Percentiles rank a stretch among this genome's conserved stretches.
These are phyloP conservation scores for Oenanthe oenanthe DNA, from an alignment of 2,113 vertebrate genomes.

Conservation along the genomic window DNA sequence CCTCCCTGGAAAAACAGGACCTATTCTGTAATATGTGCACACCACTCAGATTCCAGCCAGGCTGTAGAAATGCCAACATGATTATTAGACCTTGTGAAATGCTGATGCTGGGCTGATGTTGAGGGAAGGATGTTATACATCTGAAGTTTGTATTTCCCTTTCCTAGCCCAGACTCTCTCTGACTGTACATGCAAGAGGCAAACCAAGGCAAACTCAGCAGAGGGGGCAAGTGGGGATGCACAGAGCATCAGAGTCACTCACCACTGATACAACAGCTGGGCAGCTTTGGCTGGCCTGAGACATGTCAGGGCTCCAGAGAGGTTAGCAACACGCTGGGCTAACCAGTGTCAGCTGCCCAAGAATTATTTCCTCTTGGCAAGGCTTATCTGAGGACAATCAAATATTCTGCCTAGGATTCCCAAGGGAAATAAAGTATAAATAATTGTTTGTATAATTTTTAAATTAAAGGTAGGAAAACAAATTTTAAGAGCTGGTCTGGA, in stretches of 20 bases:
- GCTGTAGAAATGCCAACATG: not conserved
- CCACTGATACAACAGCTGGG: not conserved
- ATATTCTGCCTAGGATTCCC: slow-evolving; percentile 49
- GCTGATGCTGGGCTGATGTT: not conserved
- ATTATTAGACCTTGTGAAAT: not conserved
- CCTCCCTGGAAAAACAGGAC: not conserved
- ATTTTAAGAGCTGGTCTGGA: slow-evolving; percentile 63
- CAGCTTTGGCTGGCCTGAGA: not conserved
- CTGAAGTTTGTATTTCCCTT: not conserved
- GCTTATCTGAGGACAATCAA: slow-evolving; percentile 57
- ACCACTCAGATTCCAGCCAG: not conserved
- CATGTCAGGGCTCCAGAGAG: slow-evolving; percentile 5
- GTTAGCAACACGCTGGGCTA: not conserved
- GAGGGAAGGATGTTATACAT: not conserved
- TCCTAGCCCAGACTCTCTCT: not conserved
- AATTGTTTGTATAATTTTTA: slow-evolving; percentile 73
- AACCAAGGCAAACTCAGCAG: slow-evolving; percentile 47
- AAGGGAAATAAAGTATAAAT: slow-evolving; percentile 71
- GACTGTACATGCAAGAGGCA: not conserved
- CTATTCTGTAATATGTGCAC: not conserved
- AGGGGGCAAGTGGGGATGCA: not conserved
- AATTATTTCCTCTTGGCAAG: slow-evolving; percentile 30
- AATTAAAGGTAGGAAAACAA: slow-evolving; percentile 71
- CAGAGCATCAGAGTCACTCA: not conserved
- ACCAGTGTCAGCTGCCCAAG: slow-evolving; percentile 53